Evolutionary conservation across 2,888 invertebrate species (phyloP).

Genomic region (Resseliella maxima): DNA sequence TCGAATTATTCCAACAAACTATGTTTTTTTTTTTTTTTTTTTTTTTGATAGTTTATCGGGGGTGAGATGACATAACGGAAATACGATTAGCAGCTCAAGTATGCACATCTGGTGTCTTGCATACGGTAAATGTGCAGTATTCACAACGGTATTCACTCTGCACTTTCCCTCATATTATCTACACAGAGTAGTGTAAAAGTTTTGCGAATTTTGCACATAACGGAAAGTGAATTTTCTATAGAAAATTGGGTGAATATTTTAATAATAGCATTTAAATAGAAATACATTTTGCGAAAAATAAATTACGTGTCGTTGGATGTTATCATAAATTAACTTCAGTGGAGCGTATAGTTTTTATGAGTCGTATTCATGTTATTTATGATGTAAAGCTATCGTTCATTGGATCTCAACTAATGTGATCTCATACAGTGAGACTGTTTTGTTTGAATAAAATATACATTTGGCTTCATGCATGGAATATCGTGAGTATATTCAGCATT

Average conservation of each 20-base stretch:
- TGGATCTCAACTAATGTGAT: not conserved
- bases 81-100: slow-evolving; percentile 26
- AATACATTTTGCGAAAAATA: not conserved
- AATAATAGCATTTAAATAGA: not conserved
- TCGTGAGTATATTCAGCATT: not conserved
- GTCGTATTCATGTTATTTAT: not conserved
- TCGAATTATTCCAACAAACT: not conserved
- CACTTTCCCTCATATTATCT: not conserved
- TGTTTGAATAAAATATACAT: not conserved
- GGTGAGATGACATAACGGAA: slow-evolving; percentile 31
- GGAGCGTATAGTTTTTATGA: slow-evolving; percentile 33
- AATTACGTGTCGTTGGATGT: not conserved
- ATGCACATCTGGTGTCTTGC: slow-evolving; percentile 22
- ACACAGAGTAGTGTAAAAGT: too few relatives aligned
- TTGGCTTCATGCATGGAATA: not conserved
- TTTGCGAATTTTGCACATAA: slow-evolving; percentile 1
- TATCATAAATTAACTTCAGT: slow-evolving; percentile 5
- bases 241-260: slow-evolving; percentile 38
- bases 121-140: not conserved
- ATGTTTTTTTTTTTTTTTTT: not conserved
- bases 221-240: not conserved
- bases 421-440: not conserved
- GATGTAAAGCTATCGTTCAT: not conserved
- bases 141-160: not conserved
- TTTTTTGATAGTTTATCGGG: not conserved